These are phyloP conservation scores for Clepsis dumicolana DNA, from an alignment of 2,888 invertebrate species.

Conservation along the genomic window DNA sequence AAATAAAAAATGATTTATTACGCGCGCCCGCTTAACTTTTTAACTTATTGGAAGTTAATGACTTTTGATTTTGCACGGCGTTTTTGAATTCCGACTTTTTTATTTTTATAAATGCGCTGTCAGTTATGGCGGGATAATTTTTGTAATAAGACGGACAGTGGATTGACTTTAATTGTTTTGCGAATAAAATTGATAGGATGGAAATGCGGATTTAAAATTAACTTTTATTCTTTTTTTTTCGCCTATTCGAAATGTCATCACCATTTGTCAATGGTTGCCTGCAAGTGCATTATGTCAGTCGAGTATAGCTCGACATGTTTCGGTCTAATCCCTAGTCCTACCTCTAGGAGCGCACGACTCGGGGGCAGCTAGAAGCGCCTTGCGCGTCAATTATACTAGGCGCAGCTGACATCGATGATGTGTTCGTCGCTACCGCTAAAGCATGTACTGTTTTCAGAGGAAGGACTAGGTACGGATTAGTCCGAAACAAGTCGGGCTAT, in stretches of 20 bases:
- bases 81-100: slow-evolving; percentile 62
- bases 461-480: no score
- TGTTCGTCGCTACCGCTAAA: no score
- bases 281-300: not conserved
- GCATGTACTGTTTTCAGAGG: no score
- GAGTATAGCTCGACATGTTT: no score
- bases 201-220: slow-evolving; percentile 12
- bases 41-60: slow-evolving; percentile 85
- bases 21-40: slow-evolving; percentile 77
- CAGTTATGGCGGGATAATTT: slow-evolving; percentile 48
- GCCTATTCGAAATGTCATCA: not conserved
- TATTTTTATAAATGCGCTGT: slow-evolving; percentile 65
- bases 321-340: no score
- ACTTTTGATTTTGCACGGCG: slow-evolving; percentile 78
- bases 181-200: slow-evolving; percentile 32
- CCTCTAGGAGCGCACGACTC: no score
- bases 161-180: slow-evolving; percentile 39
- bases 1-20: slow-evolving; percentile 85
- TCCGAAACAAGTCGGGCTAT: no score
- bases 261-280: no score
- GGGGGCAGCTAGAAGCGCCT: no score
- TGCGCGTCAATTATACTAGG: no score
- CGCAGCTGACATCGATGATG: no score
- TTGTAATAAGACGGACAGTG: slow-evolving; percentile 22
- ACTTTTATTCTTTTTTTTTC: not conserved